Base-by-base conservation (phyloP, 1,140 invertebrate species). In the Danaus melanippus region DNA sequence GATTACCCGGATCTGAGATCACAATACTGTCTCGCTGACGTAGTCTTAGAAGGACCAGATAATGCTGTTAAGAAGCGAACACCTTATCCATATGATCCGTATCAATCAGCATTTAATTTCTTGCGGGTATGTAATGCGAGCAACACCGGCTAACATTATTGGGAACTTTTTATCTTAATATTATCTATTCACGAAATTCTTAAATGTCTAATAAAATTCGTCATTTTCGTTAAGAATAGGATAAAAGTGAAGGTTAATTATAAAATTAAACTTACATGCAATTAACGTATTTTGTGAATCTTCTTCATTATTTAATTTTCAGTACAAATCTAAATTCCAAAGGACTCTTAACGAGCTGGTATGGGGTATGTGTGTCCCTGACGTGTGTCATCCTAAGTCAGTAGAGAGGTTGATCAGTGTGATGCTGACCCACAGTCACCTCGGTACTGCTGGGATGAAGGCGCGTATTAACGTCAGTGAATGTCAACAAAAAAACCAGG, bases 11-110 rank as follows among this genome's bases (percentile, higher is more conserved):
- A 87, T 1, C 81, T 90, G 41, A 70, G 73, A 41, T 86, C 87
- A 0, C 87, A 90, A 70, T 90, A 90, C 67, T 91, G 90, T 68
- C 66, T 90, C 10, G 87, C 86, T 3, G 82, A 88, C 8, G 73
- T 90, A 53, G 68, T 56, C 45, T 71, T 71, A 44, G 80, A 74
- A 56, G 84, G 66, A 72, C 77, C 58, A 12, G 70, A 82, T 46
- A 80, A 81, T 56, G 69, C 62, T 17, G 64, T 66, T 0, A 71
- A 69, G 12, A 87, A 86, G 46, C 67, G 62, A 3, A 62, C 73
- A 0, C 66, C 79, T 1, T 69, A 88, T 10, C 69, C 76, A 1
- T 77, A 81, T 39, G 66, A 88, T 58, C 89, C 89, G 0, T 74
- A 84, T 17, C 69, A 80, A 49, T 86, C 87, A 10, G 86, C 87